A percentile compares a stretch with the other conserved stretches of the same genome.
phyloP scores from a whole-genome alignment of 2,113 vertebrate species.

The Poeciliopsis retropinna region DNA sequence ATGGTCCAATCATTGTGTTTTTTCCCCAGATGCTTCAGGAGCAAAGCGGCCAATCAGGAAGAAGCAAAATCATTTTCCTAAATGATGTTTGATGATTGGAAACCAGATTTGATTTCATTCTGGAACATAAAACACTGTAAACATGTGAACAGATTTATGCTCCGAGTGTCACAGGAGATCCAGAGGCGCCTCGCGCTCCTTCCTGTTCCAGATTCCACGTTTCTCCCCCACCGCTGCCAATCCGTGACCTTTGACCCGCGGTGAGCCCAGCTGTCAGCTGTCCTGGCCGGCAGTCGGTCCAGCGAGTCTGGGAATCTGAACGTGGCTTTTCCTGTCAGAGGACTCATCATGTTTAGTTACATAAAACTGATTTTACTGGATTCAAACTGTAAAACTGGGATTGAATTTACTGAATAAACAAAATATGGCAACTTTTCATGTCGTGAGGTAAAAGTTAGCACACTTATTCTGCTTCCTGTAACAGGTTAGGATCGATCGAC shows the following conservation, averaged over 20 bases:
- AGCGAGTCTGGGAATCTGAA: neutral
- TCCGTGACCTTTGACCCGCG: constrained; percentile 71
- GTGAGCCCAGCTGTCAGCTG: constrained; percentile 83
- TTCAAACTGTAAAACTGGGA: neutral
- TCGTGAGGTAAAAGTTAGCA: too few species aligned
- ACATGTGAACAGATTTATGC: too few species aligned
- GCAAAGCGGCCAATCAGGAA: too few species aligned
- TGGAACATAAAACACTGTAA: too few species aligned
- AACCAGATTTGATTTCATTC: too few species aligned
- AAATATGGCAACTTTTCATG: neutral
- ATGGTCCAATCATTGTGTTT: too few species aligned
- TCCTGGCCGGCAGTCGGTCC: constrained; percentile 49
- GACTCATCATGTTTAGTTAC: neutral
- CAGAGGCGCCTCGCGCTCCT: constrained; percentile 58
- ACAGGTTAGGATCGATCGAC: too few species aligned
- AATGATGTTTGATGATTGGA: too few species aligned
- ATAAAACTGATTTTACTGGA: neutral
- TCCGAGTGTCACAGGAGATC: neutral
- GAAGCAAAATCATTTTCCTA: too few species aligned
- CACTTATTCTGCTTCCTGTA: too few species aligned
- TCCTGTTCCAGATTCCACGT: constrained; percentile 82
- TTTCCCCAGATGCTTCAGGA: too few species aligned
- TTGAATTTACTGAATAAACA: neutral
- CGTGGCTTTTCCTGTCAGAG: neutral
- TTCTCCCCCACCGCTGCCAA: constrained; percentile 77